Conservation (phyloP, 2,888 invertebrate genomes). For the Rotaria macrura region DNA sequence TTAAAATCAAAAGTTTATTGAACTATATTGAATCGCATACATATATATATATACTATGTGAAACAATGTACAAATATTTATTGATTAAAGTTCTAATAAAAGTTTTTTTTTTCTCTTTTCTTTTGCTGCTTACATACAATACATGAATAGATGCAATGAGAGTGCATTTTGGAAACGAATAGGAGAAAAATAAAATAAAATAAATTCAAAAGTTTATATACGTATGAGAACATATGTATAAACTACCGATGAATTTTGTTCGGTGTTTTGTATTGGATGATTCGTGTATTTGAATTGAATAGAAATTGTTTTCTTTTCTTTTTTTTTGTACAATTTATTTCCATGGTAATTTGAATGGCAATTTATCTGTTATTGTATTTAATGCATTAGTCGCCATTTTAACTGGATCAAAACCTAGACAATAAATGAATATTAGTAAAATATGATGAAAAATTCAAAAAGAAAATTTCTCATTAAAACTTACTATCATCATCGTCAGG, state of each 20-base stretch:
- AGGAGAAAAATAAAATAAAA: too few species aligned
- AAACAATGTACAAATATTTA: neutral
- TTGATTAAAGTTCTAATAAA: neutral
- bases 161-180: too few species aligned
- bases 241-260: neutral
- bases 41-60: too few species aligned
- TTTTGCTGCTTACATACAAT: neutral
- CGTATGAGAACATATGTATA: neutral
- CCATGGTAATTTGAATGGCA: slow-evolving; percentile 22
- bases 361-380: neutral
- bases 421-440: too few species aligned
- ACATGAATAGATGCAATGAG: too few species aligned
- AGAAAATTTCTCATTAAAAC: neutral
- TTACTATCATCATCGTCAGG: slow-evolving; percentile 19
- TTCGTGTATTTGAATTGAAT: neutral
- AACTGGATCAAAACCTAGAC: neutral
- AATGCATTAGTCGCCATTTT: slow-evolving; percentile 5
- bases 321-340: neutral
- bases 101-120: neutral
- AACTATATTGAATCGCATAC: too few species aligned
- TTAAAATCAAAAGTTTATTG: too few species aligned
- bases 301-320: too few species aligned
- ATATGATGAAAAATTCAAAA: too few species aligned
- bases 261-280: neutral
- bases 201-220: neutral